Percentiles rank a stretch among this genome's conserved stretches.
Conservation (phyloP, 2,797 vertebrate genomes). For the Clamator glandarius region DNA sequence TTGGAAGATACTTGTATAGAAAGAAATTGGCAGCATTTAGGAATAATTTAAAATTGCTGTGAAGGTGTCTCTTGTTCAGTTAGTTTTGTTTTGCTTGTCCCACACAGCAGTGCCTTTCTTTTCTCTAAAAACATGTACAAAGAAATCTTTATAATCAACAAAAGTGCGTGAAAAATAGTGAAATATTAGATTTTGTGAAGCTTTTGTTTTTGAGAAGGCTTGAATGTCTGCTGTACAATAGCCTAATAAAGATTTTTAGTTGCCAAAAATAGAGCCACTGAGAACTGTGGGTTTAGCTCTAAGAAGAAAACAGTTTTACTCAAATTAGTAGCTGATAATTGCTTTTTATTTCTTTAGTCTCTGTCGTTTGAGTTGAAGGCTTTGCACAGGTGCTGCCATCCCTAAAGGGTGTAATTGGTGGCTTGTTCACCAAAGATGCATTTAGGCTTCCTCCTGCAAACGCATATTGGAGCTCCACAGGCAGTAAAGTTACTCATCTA, state of each 20-base stretch:
- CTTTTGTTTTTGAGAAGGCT: conserved; percentile 1
- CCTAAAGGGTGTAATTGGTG: conserved; percentile 76
- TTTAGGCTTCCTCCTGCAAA: conserved; percentile 68
- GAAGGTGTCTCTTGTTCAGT: conserved; percentile 38
- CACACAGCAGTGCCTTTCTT: conserved; percentile 44
- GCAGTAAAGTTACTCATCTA: conserved; percentile 67
- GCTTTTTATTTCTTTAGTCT: conserved; percentile 66
- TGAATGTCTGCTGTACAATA: conserved; percentile 31
- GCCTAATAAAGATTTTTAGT: conserved; percentile 42
- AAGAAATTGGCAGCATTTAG: conserved; percentile 72
- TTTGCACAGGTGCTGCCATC: conserved; percentile 72
- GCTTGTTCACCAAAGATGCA: conserved; percentile 74
- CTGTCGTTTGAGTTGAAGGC: conserved; percentile 63
- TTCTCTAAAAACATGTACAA: conserved; percentile 39
- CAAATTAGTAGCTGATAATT: conserved; percentile 72
- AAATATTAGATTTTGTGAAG: conserved; percentile 17
- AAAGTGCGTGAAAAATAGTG: conserved; percentile 35
- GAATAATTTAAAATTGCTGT: conserved; percentile 57
- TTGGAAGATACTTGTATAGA: conserved; percentile 69
- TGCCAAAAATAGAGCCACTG: conserved; percentile 39
- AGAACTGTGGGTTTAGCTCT: conserved; percentile 23
- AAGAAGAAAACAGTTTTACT: conserved; percentile 66
- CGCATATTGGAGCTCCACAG: conserved; percentile 59
- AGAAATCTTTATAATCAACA: conserved; percentile 41
- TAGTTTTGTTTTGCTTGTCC: conserved; percentile 12